Conservation (phyloP, 64 coral and sea anemone species). For the Exaiptasia diaphana region DNA sequence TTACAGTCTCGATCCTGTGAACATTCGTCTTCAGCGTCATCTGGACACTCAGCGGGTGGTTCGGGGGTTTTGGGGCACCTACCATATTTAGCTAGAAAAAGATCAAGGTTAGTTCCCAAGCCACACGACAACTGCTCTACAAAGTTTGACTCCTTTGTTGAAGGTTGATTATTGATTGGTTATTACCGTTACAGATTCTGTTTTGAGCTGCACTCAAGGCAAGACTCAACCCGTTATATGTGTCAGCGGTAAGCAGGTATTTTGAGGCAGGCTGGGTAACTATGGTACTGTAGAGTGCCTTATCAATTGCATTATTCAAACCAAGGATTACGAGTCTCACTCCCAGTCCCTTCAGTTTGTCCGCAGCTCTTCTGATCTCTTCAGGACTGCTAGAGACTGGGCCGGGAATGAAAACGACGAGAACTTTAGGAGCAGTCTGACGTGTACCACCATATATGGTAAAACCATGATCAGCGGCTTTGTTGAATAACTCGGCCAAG, state of each 20-base stretch:
- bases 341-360: conserved; percentile 51
- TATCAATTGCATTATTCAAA: conserved; percentile 6
- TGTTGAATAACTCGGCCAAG: background rate
- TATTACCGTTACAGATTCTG: conserved; percentile 21
- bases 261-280: conserved; percentile 40
- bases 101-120: too few relatives aligned
- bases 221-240: background rate
- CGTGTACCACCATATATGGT: conserved; percentile 53
- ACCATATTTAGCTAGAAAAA: conserved; percentile 14
- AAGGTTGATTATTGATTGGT: too few relatives aligned
- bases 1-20: conserved; percentile 13
- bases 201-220: background rate
- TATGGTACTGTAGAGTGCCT: conserved; percentile 4
- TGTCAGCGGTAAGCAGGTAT: conserved; percentile 24
- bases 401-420: conserved; percentile 44
- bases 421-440: conserved; percentile 35
- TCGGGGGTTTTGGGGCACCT: background rate
- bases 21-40: background rate
- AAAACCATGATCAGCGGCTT: conserved; percentile 11
- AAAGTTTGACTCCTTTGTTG: too few relatives aligned
- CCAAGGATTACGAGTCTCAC: conserved; percentile 37
- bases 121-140: too few relatives aligned
- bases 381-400: background rate
- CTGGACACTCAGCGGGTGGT: background rate
- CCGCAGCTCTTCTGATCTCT: conserved; percentile 1